These are phyloP conservation scores for Epizoanthus ramosus DNA, from an alignment of 92 coral and sea anemone species.

Conservation along the genomic window DNA sequence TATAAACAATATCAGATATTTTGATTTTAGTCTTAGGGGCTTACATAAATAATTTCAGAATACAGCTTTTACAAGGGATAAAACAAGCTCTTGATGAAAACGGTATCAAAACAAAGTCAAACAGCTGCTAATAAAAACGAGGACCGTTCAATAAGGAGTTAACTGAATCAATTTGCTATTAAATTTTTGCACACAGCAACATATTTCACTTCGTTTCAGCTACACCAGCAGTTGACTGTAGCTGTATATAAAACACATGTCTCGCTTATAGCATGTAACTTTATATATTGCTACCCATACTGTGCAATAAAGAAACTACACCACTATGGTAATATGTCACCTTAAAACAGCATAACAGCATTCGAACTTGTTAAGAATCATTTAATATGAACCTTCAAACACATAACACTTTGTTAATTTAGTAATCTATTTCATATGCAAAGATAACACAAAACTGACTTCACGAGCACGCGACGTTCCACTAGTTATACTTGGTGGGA, in stretches of 20 bases:
- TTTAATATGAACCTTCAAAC: constrained; percentile 20
- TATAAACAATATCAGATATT: too few species aligned
- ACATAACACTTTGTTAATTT: constrained; percentile 24
- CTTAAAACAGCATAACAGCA: background rate
- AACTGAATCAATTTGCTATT: background rate
- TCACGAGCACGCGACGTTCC: constrained; percentile 16
- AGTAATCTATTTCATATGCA: constrained; percentile 15
- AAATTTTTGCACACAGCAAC: background rate
- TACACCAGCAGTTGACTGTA: background rate
- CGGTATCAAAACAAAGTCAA: constrained; percentile 17
- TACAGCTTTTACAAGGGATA: background rate
- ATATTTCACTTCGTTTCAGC: constrained; percentile 39
- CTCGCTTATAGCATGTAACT: background rate
- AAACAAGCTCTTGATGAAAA: constrained; percentile 22
- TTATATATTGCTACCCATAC: background rate
- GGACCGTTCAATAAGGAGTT: background rate
- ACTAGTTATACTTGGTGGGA: constrained; percentile 4
- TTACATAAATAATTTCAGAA: too few species aligned
- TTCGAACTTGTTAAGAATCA: background rate
- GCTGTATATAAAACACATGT: background rate
- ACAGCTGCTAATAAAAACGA: background rate
- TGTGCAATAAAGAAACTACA: background rate
- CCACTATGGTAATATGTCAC: background rate
- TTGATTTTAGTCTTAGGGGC: too few species aligned
- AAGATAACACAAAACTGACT: constrained; percentile 15